Percentiles rank a stretch among this genome's conserved stretches.
These are phyloP conservation scores for Chrysopilus asiliformis DNA, from an alignment of 2,888 invertebrate genomes.

Conservation along the genomic window DNA sequence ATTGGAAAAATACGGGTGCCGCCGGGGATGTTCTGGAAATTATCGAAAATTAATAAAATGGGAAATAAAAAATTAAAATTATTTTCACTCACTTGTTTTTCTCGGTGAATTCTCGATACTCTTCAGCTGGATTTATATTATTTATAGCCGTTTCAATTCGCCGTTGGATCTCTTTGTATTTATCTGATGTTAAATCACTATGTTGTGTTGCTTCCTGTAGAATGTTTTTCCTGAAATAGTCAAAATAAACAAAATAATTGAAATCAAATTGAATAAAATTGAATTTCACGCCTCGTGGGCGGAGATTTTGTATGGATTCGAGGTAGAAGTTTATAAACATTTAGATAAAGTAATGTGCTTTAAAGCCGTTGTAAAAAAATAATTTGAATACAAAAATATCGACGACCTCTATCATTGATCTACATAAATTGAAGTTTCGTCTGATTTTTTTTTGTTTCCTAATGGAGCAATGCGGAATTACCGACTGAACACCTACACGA, in stretches of 20 bases:
- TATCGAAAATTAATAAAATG: conserved; percentile 9
- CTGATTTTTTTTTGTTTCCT: no score
- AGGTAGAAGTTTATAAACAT: no score
- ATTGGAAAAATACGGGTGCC: conserved; percentile 64
- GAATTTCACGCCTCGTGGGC: no score
- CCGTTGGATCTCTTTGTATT: conserved; percentile 65
- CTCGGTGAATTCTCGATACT: conserved; percentile 79
- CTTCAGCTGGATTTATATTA: conserved; percentile 67
- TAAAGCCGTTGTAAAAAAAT: no score
- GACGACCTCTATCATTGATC: no score
- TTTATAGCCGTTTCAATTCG: conserved; percentile 64
- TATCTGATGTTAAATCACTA: conserved; percentile 66
- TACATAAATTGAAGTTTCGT: no score
- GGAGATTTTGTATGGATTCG: no score
- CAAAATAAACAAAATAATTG: neutral
- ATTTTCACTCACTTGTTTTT: conserved; percentile 60
- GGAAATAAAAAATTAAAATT: neutral
- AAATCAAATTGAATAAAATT: conserved; percentile 1
- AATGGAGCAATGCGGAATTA: no score
- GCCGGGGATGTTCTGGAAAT: conserved; percentile 60
- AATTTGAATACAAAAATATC: no score
- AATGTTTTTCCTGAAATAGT: conserved; percentile 54
- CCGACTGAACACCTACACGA: no score
- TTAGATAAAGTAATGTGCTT: no score
- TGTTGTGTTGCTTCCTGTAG: conserved; percentile 66